Conservation (phyloP, 2,888 invertebrate genomes). For the Amiota mariae region DNA sequence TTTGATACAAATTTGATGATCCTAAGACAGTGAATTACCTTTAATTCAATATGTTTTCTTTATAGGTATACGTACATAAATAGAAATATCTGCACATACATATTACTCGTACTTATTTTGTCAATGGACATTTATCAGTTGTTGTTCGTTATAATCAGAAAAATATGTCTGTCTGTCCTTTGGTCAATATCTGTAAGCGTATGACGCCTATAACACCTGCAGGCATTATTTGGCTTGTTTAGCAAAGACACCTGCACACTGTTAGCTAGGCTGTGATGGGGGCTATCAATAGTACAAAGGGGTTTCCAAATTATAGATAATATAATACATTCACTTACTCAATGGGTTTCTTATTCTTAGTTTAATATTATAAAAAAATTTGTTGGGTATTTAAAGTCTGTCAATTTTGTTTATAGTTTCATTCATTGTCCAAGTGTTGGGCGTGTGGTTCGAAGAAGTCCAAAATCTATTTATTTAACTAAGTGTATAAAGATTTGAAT, state of each 20-base stretch:
- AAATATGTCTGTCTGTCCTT: not conserved
- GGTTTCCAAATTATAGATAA: not conserved
- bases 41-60: too few relatives aligned
- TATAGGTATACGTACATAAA: too few relatives aligned
- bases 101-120: too few relatives aligned
- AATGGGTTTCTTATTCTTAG: not conserved
- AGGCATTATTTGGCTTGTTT: conserved; percentile 3
- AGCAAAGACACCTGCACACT: conserved; percentile 14
- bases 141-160: conserved; percentile 12
- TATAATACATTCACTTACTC: not conserved
- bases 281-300: conserved; percentile 3
- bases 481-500: conserved; percentile 26
- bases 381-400: conserved; percentile 53
- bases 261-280: not conserved
- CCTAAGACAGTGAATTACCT: too few relatives aligned
- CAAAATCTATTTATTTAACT: not conserved
- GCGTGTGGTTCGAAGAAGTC: conserved; percentile 19
- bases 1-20: too few relatives aligned
- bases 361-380: too few relatives aligned
- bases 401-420: conserved; percentile 39
- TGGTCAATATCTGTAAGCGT: not conserved
- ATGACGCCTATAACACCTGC: conserved; percentile 11
- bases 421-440: conserved; percentile 46
- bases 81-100: too few relatives aligned
- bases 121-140: conserved; percentile 12